These are phyloP conservation scores for Notamacropus eugenii DNA, from an alignment of 2,797 vertebrate species.

Conservation along the genomic window DNA sequence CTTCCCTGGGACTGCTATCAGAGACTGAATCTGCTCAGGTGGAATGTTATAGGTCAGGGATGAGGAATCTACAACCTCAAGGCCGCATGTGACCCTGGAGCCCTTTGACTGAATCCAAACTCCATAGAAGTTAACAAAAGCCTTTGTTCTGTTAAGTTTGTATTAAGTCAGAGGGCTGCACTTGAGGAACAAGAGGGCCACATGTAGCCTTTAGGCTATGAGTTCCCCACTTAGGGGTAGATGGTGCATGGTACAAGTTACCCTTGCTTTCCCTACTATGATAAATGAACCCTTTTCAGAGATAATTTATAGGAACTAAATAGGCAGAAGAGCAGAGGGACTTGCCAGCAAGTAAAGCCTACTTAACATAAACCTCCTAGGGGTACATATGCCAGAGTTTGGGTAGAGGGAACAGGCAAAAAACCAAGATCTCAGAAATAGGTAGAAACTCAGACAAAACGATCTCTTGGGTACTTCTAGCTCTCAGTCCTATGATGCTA, in stretches of 20 bases:
- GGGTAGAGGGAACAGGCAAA: neutral
- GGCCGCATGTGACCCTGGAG: too few species aligned
- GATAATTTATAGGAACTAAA: neutral
- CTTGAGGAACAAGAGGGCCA: too few species aligned
- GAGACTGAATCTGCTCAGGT: neutral
- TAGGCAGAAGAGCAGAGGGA: neutral
- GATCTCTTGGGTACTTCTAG: neutral
- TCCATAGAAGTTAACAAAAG: too few species aligned
- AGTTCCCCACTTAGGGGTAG: neutral
- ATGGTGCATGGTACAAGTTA: neutral
- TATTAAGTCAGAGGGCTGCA: too few species aligned
- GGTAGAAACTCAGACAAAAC: neutral
- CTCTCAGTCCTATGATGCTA: neutral
- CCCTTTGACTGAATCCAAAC: too few species aligned
- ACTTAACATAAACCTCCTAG: neutral
- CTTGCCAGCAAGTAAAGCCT: neutral
- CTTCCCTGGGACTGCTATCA: neutral
- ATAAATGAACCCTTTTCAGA: neutral
- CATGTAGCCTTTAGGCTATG: too few species aligned
- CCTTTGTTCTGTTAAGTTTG: too few species aligned
- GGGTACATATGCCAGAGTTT: neutral
- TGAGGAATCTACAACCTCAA: too few species aligned
- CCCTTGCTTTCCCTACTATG: neutral
- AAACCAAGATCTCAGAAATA: neutral
- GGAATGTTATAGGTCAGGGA: neutral